Percentiles rank a stretch among this genome's conserved stretches.
Evolutionary conservation across 2,888 invertebrate genomes (phyloP).

Genomic region (Lysandra bellargus): DNA sequence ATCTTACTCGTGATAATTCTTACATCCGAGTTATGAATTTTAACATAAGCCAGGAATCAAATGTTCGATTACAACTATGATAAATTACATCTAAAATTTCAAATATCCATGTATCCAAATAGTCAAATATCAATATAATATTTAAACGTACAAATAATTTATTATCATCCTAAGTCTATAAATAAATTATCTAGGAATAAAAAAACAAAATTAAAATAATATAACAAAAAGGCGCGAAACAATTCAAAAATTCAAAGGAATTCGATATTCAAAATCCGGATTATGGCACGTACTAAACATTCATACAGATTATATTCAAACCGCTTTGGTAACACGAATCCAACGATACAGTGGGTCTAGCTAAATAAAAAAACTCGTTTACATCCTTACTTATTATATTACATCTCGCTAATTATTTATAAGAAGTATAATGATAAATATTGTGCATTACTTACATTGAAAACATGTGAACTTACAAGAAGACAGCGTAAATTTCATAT

Average conservation of each 20-base stretch:
- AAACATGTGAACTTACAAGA: constrained; percentile 43
- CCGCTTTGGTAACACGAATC: constrained; percentile 36
- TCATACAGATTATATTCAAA: constrained; percentile 35
- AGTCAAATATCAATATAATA: constrained; percentile 14
- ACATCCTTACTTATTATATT: constrained; percentile 51
- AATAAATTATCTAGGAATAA: constrained; percentile 27
- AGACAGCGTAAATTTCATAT: constrained; percentile 36
- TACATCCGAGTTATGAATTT: not conserved
- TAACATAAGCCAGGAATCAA: not conserved
- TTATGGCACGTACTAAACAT: constrained; percentile 33
- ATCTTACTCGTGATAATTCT: not conserved
- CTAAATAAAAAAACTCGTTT: constrained; percentile 37
- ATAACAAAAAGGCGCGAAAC: constrained; percentile 20
- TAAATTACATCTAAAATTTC: constrained; percentile 32
- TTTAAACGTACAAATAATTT: constrained; percentile 31
- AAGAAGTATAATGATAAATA: constrained; percentile 66
- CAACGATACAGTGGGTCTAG: constrained; percentile 33
- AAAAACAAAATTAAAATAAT: constrained; percentile 29
- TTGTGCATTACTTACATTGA: constrained; percentile 73
- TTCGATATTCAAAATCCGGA: constrained; percentile 29
- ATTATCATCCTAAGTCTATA: constrained; percentile 16
- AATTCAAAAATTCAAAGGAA: constrained; percentile 25
- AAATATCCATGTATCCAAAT: constrained; percentile 9
- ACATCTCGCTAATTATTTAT: constrained; percentile 51
- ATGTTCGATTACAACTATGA: constrained; percentile 12